Evolutionary conservation across 2,888 invertebrate species (phyloP).

Genomic region (Rhagium mordax): DNA sequence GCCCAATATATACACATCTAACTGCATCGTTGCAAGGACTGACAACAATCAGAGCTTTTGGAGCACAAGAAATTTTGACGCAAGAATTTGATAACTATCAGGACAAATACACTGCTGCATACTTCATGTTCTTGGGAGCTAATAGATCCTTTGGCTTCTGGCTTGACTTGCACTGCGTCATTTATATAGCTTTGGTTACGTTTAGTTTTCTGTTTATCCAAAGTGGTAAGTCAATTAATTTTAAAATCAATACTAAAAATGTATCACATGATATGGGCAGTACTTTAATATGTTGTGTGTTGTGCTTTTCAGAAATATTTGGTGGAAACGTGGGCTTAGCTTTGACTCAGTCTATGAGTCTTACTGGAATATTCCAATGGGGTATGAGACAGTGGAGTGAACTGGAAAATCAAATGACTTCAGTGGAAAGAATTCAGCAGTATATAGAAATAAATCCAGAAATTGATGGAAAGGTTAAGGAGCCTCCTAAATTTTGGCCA

Average conservation of each 20-base stretch:
- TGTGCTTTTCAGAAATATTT: slow-evolving; percentile 57
- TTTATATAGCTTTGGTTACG: neutral
- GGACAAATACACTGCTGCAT: neutral
- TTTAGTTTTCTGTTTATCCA: neutral
- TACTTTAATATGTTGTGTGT: neutral
- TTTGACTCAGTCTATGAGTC: slow-evolving; percentile 64
- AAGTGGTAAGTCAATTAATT: neutral
- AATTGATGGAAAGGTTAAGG: slow-evolving; percentile 38
- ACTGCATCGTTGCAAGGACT: neutral
- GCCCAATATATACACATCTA: slow-evolving; percentile 4
- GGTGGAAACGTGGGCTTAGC: slow-evolving; percentile 67
- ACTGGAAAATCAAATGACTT: slow-evolving; percentile 84
- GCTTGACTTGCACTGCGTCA: neutral
- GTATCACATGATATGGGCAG: too few species aligned
- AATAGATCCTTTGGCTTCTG: neutral
- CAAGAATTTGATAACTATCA: slow-evolving; percentile 4
- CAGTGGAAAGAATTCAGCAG: slow-evolving; percentile 91
- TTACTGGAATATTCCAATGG: slow-evolving; percentile 82
- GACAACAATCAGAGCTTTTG: neutral
- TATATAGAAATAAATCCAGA: slow-evolving; percentile 82
- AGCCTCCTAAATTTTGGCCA: slow-evolving; percentile 76
- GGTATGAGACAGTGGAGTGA: slow-evolving; percentile 77
- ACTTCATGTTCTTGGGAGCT: neutral
- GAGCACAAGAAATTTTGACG: neutral
- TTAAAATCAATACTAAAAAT: neutral